These are phyloP conservation scores for Macaria notata DNA, from an alignment of 2,888 invertebrate species.

Conservation along the genomic window DNA sequence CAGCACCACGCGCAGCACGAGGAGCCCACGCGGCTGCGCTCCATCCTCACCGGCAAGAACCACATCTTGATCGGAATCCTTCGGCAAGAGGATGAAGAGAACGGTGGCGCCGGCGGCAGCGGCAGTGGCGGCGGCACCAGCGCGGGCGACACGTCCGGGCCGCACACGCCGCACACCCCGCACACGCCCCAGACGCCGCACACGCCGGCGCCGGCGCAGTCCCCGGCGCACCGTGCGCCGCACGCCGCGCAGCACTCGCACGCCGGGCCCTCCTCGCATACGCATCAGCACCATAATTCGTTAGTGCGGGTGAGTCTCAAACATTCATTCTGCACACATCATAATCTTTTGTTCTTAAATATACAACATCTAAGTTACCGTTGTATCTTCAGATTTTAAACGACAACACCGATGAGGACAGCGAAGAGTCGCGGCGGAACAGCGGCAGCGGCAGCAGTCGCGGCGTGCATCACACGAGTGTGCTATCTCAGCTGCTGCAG, in stretches of 20 bases:
- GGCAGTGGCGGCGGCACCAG: conserved; percentile 66
- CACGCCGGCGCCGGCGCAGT: conserved; percentile 50
- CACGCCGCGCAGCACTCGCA: conserved; percentile 43
- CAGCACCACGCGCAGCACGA: conserved; percentile 9
- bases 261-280: conserved; percentile 32
- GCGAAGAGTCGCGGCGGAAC: conserved; percentile 81
- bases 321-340: background rate
- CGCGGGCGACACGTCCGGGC: too few species aligned
- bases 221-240: conserved; percentile 41
- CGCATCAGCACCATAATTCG: conserved; percentile 64
- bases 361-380: conserved; percentile 18
- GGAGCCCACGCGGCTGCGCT: conserved; percentile 30
- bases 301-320: conserved; percentile 68
- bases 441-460: conserved; percentile 53
- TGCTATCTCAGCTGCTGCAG: conserved; percentile 75
- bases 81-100: conserved; percentile 71
- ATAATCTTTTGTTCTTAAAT: too few species aligned
- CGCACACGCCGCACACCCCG: conserved; percentile 70
- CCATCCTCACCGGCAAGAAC: conserved; percentile 40
- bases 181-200: conserved; percentile 60
- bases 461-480: conserved; percentile 63
- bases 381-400: conserved; percentile 85
- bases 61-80: conserved; percentile 69
- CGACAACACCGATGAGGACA: conserved; percentile 91
- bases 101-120: conserved; percentile 63